These are phyloP conservation scores for Trissonchulus latispiculum DNA, from an alignment of 2,888 invertebrate species.

Conservation along the genomic window DNA sequence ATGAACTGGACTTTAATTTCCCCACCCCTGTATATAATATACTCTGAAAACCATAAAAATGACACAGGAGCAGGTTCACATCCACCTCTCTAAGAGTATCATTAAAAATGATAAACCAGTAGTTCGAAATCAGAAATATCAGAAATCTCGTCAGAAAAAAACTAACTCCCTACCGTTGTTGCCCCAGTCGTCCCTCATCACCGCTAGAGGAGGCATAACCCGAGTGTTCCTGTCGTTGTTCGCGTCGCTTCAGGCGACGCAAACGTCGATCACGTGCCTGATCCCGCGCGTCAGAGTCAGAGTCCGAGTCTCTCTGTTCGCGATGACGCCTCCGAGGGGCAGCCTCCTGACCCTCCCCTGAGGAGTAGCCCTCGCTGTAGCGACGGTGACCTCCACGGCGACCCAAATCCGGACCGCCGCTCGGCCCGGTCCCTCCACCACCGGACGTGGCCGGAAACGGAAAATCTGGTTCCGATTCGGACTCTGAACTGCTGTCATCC, in stretches of 20 bases:
- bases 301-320: conserved; percentile 28
- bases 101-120: too few relatives aligned
- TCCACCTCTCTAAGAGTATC: too few relatives aligned
- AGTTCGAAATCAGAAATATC: too few relatives aligned
- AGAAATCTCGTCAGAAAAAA: too few relatives aligned
- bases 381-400: not conserved
- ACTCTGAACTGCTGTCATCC: conserved; percentile 33
- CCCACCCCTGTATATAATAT: too few relatives aligned
- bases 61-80: too few relatives aligned
- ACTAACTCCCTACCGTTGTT: too few relatives aligned
- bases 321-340: too few relatives aligned
- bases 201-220: conserved; percentile 23
- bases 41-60: too few relatives aligned
- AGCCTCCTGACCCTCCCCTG: too few relatives aligned
- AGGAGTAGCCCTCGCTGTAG: too few relatives aligned
- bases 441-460: not conserved
- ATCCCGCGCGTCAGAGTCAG: conserved; percentile 42
- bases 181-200: conserved; percentile 1
- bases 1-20: too few relatives aligned
- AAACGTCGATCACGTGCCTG: conserved; percentile 70
- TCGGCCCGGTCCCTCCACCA: not conserved
- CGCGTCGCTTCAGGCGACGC: conserved; percentile 54
- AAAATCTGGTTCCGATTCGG: conserved; percentile 29
- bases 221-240: not conserved
- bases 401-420: not conserved